Evolutionary conservation across 2,888 invertebrate species (phyloP), one percentile per base, ranked within the genome.

Genomic region (Blastobasis lacticolella): DNA sequence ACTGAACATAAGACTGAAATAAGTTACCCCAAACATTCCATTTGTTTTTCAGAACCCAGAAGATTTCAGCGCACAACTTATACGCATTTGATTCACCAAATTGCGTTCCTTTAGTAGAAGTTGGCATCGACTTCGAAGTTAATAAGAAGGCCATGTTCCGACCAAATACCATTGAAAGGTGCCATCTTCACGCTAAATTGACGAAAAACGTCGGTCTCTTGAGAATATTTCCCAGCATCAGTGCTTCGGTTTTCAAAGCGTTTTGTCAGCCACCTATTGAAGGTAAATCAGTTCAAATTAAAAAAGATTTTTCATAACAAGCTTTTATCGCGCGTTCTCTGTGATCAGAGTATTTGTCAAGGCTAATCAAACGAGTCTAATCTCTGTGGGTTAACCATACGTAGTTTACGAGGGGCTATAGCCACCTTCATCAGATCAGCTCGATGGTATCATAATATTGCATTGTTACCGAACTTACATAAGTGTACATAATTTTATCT

Each of bases 151-250:
- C 82, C 0, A 77, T 87, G 51, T 87, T 88, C 64, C 80, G 81
- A 42, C 87, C 87, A 0, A 80, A 64, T 0, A 74, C 74, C 5
- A 86, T 88, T 41, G 77, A 84, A 53, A 92, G 91, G 62, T 95
- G 95, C 65, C 73, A 82, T 6, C 92, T 97, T 0, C 93, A 95
- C 64, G 90, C 92, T 0, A 89, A 90, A 9, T 89, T 98, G 73
- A 95, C 94, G 65, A 90, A 93, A 57, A 94, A 97, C 73, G 97
- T 98, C 3, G 95, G 95, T 0, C 77, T 98, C 36, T 75, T 98
- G 45, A 90, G 96, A 9, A 90, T 98, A 63, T 98, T 97, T 72
- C 98, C 98, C 0, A 96, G 97, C 58, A 97, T 99, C 66, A 95
- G 95, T 7, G 87, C 91, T 1, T 91, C 93, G 44, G 94, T 96